A percentile compares a stretch with the other conserved stretches of the same genome.
Conservation (phyloP, 2,113 vertebrate genomes). For the Pseudopodoces humilis region DNA sequence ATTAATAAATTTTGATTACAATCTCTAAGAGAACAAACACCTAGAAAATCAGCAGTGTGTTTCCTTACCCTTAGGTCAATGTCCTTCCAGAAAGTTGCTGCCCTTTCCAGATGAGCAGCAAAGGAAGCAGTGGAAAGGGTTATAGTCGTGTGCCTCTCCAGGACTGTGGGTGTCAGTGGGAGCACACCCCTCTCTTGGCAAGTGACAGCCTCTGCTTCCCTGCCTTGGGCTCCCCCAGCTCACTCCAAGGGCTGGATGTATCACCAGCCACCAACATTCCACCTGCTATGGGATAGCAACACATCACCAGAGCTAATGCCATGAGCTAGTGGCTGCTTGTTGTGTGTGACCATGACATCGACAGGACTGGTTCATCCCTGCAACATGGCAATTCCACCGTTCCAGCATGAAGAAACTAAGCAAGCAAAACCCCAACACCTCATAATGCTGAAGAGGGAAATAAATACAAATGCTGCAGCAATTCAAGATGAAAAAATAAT, state of each 20-base stretch:
- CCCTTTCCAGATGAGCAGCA: background rate
- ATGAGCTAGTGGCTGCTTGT: background rate
- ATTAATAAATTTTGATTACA: background rate
- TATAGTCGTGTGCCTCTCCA: fast-evolving
- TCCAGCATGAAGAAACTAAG: background rate
- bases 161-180: background rate
- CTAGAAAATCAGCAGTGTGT: background rate
- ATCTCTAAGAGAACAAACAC: background rate
- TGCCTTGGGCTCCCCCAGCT: background rate
- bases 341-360: fast-evolving
- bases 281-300: background rate
- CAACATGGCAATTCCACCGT: background rate
- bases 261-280: background rate
- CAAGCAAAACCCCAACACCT: background rate
- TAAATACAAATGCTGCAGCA: background rate
- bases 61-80: background rate
- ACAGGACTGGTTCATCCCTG: background rate
- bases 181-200: background rate
- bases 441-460: background rate
- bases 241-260: background rate
- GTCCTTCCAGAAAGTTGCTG: background rate
- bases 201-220: background rate
- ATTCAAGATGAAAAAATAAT: background rate
- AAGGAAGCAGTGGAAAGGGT: background rate
- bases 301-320: background rate